Evolutionary conservation across 1,140 invertebrate species (phyloP).

Genomic region (Drosophila melanica): DNA sequence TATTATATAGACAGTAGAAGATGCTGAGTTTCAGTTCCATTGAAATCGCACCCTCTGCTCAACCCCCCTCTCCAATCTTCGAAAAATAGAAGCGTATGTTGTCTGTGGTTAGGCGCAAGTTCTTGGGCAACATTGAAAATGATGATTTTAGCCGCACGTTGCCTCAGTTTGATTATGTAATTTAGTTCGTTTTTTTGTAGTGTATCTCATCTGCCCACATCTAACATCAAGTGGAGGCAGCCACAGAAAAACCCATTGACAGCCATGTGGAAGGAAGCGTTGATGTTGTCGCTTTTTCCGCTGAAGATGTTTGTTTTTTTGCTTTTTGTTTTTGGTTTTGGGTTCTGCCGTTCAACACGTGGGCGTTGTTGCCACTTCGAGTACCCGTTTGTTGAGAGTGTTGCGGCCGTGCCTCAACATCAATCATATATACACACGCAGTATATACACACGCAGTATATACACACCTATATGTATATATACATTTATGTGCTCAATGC

Average conservation of each 20-base stretch:
- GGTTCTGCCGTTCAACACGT: constrained; percentile 24
- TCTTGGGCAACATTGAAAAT: constrained; percentile 33
- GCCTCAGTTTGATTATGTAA: constrained; percentile 46
- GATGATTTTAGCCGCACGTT: constrained; percentile 7
- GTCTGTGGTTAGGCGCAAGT: constrained; percentile 33
- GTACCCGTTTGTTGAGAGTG: neutral
- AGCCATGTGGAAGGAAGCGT: constrained; percentile 46
- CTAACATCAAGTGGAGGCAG: constrained; percentile 18
- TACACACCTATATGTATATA: neutral
- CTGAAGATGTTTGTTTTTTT: constrained; percentile 15
- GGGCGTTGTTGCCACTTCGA: constrained; percentile 38
- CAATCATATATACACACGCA: constrained; percentile 18
- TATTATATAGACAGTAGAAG: neutral
- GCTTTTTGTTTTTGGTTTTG: too few relatives aligned
- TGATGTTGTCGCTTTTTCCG: constrained; percentile 32
- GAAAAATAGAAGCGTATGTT: constrained; percentile 4
- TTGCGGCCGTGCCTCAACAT: constrained; percentile 34
- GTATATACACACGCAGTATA: too few relatives aligned
- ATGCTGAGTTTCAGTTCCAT: constrained; percentile 4
- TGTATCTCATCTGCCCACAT: constrained; percentile 31
- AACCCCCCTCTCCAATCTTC: neutral
- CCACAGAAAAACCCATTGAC: constrained; percentile 15
- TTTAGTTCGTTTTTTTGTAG: constrained; percentile 4
- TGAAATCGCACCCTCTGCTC: constrained; percentile 24
- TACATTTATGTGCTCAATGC: constrained; percentile 2